These are phyloP conservation scores for Paragorgia papillata DNA, from an alignment of 92 coral and sea anemone genomes.

Conservation along the genomic window DNA sequence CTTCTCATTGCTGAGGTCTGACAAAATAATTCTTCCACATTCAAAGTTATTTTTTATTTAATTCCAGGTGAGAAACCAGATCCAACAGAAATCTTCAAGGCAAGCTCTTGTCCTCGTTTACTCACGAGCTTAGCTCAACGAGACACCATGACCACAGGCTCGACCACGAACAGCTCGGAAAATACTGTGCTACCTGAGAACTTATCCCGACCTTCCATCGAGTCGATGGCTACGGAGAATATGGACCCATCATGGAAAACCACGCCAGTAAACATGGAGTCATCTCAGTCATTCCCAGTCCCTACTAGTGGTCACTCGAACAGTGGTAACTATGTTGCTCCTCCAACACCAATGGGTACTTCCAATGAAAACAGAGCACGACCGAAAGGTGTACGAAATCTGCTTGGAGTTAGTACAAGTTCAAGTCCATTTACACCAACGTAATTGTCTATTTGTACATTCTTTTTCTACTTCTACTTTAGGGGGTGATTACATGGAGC, in stretches of 20 bases:
- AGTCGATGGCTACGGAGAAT: constrained; percentile 91
- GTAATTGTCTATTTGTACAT: constrained; percentile 26
- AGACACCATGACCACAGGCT: constrained; percentile 81
- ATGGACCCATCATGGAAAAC: constrained; percentile 83
- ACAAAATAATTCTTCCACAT: too few relatives aligned
- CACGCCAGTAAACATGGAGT: constrained; percentile 51
- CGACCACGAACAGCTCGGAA: constrained; percentile 72
- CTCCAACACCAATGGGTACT: constrained; percentile 76
- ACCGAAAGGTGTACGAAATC: constrained; percentile 85
- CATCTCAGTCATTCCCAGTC: constrained; percentile 26
- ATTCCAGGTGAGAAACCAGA: constrained; percentile 89
- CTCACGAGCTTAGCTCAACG: constrained; percentile 67
- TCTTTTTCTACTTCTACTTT: neutral
- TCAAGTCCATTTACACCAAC: constrained; percentile 89
- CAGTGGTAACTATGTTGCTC: constrained; percentile 57
- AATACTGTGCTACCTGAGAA: constrained; percentile 62
- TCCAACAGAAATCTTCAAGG: constrained; percentile 84
- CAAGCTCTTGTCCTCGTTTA: constrained; percentile 82
- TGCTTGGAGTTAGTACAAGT: constrained; percentile 74
- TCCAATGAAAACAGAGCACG: constrained; percentile 78
- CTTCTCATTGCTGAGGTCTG: too few relatives aligned
- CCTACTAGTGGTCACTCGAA: constrained; percentile 49
- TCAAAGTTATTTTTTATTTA: neutral
- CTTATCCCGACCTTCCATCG: constrained; percentile 59
- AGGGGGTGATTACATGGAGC: too few relatives aligned